phyloP scores from a whole-genome alignment of 1,140 invertebrate species.

The Arctopsyche grandis region DNA sequence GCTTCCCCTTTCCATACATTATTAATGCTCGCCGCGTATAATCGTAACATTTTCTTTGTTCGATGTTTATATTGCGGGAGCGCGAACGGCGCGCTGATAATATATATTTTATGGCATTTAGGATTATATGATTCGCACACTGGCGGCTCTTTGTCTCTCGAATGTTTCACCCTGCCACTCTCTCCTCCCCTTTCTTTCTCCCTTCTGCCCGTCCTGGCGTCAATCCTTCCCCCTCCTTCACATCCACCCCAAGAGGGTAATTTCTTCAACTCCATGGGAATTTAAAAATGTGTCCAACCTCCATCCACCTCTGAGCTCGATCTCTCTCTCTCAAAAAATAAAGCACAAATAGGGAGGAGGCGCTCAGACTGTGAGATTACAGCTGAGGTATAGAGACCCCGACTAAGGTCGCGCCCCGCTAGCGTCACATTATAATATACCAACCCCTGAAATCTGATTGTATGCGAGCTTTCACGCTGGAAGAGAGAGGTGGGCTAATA shows the following conservation, averaged over 20 bases:
- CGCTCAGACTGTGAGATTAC: constrained; percentile 40
- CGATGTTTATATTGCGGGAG: constrained; percentile 18
- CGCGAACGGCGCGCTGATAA: constrained; percentile 18
- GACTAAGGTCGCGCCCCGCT: neutral
- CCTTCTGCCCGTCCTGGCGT: neutral
- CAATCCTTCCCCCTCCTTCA: constrained; percentile 36
- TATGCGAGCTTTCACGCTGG: constrained; percentile 41
- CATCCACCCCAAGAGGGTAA: constrained; percentile 39
- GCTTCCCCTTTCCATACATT: neutral
- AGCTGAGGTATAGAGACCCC: neutral
- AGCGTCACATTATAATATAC: constrained; percentile 40
- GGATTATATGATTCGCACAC: constrained; percentile 37
- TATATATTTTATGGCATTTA: constrained; percentile 38
- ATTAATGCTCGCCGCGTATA: neutral
- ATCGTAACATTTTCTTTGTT: constrained; percentile 17
- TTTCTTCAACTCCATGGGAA: constrained; percentile 50
- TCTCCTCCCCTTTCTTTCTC: neutral
- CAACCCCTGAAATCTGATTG: constrained; percentile 42
- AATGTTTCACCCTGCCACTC: constrained; percentile 2
- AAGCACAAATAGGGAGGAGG: constrained; percentile 44
- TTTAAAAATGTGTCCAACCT: constrained; percentile 51
- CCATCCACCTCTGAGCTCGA: constrained; percentile 33
- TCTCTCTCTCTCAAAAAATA: constrained; percentile 35
- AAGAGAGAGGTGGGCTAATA: constrained; percentile 42
- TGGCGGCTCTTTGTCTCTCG: constrained; percentile 33